Conservation (phyloP, 2,113 vertebrate species). For the Notiomystis cincta region DNA sequence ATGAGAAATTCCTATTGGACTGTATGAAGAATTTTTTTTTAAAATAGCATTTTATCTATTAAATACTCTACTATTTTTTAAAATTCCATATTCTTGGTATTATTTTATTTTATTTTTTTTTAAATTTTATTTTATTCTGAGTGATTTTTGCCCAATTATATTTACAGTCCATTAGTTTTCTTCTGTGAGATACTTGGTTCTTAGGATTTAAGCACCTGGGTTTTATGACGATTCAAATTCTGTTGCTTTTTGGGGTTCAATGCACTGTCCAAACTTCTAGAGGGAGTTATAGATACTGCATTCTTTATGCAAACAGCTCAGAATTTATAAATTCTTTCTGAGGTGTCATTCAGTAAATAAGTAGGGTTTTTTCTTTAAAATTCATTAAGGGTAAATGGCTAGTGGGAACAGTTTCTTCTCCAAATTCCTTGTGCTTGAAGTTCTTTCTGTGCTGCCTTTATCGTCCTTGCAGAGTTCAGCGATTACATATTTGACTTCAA, state of each 20-base stretch:
- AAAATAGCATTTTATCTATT: not conserved
- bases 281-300: not conserved
- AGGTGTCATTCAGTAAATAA: not conserved
- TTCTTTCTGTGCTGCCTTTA: constrained; percentile 40
- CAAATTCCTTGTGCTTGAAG: not conserved
- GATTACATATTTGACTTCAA: constrained; percentile 65
- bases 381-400: constrained; percentile 18
- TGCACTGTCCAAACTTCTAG: not conserved
- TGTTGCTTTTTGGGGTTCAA: not conserved
- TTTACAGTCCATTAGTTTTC: not conserved
- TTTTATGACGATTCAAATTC: not conserved
- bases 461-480: constrained; percentile 34
- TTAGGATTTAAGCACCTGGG: not conserved
- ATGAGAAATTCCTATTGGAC: not conserved
- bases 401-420: constrained; percentile 3
- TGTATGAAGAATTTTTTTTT: not conserved
- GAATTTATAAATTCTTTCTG: not conserved
- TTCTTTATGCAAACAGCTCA: not conserved
- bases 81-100: not conserved
- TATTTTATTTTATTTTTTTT: not conserved
- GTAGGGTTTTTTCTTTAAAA: not conserved
- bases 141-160: not conserved
- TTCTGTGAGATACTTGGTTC: not conserved
- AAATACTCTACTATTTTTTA: not conserved
- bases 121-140: not conserved